Base-by-base conservation (phyloP, 1,140 invertebrate species). In the Adelges cooleyi region DNA sequence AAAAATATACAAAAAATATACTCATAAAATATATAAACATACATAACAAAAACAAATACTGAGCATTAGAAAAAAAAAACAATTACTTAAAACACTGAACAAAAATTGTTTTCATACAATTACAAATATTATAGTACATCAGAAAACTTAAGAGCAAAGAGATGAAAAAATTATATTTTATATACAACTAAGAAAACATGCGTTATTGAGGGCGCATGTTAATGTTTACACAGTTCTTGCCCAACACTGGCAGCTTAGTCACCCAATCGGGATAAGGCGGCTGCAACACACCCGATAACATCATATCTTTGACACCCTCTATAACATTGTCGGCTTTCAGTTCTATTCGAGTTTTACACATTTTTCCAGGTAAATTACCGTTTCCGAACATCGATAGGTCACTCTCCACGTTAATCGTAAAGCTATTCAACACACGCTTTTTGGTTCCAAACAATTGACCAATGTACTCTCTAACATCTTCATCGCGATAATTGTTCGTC, bases 261-360 rank as follows among this genome's bases (percentile, higher is more conserved):
- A 18, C 56, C 56, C 56, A 62, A 48, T 29, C 17, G 6, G 56
- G 56, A 22, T 48, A 62, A 9, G 56, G 56, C 9, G 56, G 56
- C 29, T 62, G 42, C 8, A 62, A 20, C 17, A 62, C 18, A 29
- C 56, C 56, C 8, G 42, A 48, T 4, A 62, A 46, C 56, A 62
- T 62, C 56, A 62, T 62, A 17, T 62, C 56, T 27, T 46, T 62
- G 9, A 62, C 11, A 10, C 56, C 25, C 6, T 62, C 42, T 1
- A 62, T 33, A 13, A 62, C 13, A 33, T n/a, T 48, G 0, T 46
- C 25, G 9, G n/a, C 17, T 5, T 33, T 62, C 11, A 62, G 25
- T 3, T 33, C 17, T 3, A 62, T 6, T 33, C 29, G 17, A 1
- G 17, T 29, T 27, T 33, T 62, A 13, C 25, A 29, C 6, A 15